Percentiles rank a stretch among this genome's conserved stretches.
These are phyloP conservation scores for Sympetrum striolatum DNA, from an alignment of 2,888 invertebrate genomes.

Conservation along the genomic window DNA sequence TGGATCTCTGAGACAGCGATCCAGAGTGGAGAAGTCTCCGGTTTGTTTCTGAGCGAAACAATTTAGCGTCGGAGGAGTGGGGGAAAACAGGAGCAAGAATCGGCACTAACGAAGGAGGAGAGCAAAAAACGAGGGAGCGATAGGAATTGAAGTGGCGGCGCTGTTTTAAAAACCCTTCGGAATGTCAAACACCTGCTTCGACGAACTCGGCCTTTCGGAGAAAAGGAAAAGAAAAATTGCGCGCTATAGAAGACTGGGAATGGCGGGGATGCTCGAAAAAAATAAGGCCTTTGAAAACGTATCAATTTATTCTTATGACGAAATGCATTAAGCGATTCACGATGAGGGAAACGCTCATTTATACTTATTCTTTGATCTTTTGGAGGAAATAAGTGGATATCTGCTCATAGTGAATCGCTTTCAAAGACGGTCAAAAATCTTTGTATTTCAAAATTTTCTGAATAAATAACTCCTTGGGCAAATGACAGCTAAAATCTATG, in stretches of 20 bases:
- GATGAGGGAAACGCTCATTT: too few relatives aligned
- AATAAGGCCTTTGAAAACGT: too few relatives aligned
- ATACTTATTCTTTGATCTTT: too few relatives aligned
- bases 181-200: constrained; percentile 44
- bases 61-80: too few relatives aligned
- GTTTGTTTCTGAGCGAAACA: too few relatives aligned
- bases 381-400: too few relatives aligned
- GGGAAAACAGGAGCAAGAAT: constrained; percentile 14
- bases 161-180: constrained; percentile 42
- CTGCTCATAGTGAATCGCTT: not conserved
- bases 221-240: not conserved
- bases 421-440: not conserved
- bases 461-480: not conserved
- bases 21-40: too few relatives aligned
- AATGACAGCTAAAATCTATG: not conserved
- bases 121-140: not conserved
- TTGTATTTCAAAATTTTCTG: not conserved
- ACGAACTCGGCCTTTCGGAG: constrained; percentile 22
- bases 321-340: too few relatives aligned
- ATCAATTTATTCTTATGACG: too few relatives aligned
- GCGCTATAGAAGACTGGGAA: not conserved
- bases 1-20: too few relatives aligned
- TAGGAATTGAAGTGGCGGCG: constrained; percentile 37
- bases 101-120: constrained; percentile 27
- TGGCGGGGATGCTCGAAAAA: not conserved